Percentiles rank a stretch among this genome's conserved stretches.
Conservation (phyloP, 2,888 invertebrate species). For the Chloromyia formosa region DNA sequence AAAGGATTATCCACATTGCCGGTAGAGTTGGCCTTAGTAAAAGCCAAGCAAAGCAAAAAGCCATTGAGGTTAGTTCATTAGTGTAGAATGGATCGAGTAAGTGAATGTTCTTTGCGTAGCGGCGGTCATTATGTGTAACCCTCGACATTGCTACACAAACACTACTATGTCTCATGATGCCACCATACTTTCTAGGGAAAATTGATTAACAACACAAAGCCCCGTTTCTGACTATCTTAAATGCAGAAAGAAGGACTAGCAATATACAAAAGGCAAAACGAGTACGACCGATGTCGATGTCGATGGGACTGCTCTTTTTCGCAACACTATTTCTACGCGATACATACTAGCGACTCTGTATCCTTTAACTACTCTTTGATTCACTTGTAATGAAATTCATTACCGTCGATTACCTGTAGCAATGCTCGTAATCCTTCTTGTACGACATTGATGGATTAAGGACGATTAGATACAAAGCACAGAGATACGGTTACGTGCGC, state of each 20-base stretch:
- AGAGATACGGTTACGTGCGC: constrained; percentile 38
- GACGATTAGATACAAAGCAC: constrained; percentile 37
- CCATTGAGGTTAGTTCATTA: constrained; percentile 24
- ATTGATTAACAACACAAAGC: constrained; percentile 30
- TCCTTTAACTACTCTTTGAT: constrained; percentile 43
- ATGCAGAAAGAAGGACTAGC: background rate
- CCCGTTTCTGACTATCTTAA: constrained; percentile 3
- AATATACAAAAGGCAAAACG: too few species aligned
- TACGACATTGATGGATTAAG: constrained; percentile 43
- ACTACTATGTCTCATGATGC: background rate
- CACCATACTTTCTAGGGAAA: constrained; percentile 8
- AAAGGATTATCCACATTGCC: background rate
- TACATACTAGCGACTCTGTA: constrained; percentile 20
- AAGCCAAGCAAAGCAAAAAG: constrained; percentile 7
- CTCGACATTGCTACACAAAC: background rate
- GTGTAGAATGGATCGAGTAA: constrained; percentile 21
- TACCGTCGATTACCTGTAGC: constrained; percentile 43
- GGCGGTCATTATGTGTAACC: constrained; percentile 14
- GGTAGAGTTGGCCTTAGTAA: background rate
- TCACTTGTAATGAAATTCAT: constrained; percentile 42
- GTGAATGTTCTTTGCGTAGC: background rate
- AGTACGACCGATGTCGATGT: too few species aligned
- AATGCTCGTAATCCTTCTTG: constrained; percentile 42
- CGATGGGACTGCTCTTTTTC: constrained; percentile 22
- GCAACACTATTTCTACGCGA: background rate